Evolutionary conservation across 2,797 vertebrate genomes (phyloP).

Genomic region (Macropodus opercularis): DNA sequence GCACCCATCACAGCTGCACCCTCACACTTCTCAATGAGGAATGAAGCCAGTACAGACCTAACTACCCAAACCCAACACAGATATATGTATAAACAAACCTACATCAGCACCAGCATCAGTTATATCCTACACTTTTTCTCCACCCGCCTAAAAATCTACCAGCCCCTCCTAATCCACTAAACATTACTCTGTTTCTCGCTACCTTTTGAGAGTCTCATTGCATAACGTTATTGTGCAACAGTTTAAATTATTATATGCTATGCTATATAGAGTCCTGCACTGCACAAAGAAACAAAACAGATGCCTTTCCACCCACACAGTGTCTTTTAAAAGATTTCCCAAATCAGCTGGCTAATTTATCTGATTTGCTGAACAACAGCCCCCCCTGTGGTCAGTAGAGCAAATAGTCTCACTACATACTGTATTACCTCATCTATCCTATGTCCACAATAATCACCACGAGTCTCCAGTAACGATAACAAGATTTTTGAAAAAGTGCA

Average conservation of each 20-base stretch:
- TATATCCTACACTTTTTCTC: conserved; percentile 22
- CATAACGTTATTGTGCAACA: conserved; percentile 52
- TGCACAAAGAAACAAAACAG: conserved; percentile 44
- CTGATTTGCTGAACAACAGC: conserved; percentile 57
- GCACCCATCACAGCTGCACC: conserved; percentile 31
- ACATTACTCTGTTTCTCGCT: neutral
- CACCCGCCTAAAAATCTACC: conserved; percentile 22
- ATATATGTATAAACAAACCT: conserved; percentile 5
- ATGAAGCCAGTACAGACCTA: conserved; percentile 7
- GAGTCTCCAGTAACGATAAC: neutral
- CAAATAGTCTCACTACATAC: neutral
- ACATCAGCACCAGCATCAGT: conserved; percentile 3
- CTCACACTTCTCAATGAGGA: conserved; percentile 52
- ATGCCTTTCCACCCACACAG: conserved; percentile 36
- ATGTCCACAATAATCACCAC: neutral
- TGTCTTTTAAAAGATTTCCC: conserved; percentile 8
- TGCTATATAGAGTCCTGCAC: conserved; percentile 23
- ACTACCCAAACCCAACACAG: neutral
- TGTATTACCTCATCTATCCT: neutral
- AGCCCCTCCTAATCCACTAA: conserved; percentile 2
- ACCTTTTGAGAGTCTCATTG: conserved; percentile 22
- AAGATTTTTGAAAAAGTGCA: conserved; percentile 1
- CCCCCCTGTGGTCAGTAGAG: conserved; percentile 38
- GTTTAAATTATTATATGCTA: conserved; percentile 33
- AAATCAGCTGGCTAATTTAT: conserved; percentile 13